Evolutionary conservation across 2,888 invertebrate genomes (phyloP), one percentile per base, ranked within the genome.

Genomic region (Drosophila macrospina): DNA sequence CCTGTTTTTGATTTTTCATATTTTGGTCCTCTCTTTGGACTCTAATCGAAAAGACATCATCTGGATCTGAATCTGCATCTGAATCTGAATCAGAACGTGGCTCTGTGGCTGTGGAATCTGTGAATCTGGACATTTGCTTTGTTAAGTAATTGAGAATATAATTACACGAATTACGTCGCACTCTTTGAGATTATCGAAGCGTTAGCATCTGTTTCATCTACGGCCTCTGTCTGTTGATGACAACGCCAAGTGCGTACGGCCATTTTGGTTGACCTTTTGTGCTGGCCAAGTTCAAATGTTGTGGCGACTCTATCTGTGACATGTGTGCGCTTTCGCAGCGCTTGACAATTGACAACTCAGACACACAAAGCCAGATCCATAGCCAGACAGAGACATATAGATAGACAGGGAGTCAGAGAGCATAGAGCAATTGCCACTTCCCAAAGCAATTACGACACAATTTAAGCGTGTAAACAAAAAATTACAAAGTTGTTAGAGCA

Each of bases 71-170:
- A 44, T 26, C 51, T 13, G 16, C 16, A 45, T 57, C 48, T 50
- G 24, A 61, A 75, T 77, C 67, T 10, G 16, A 26, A 45, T 57
- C 48, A 44, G 24, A 61, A 75, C 79, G 65, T 10, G 37, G 8
- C 37, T 37, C 4, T 15, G 8, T 37, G 45, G 5, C 48, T 60
- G 51, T 52, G 36, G 45, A n/a, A 52, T 16, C 59, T 13, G 30
- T 73, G 24, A n/a, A 51, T 61, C 60, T 47, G 32, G 56, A 76
- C 41, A 55, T 50, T 50, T 47, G 47, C 71, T 75, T 69, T 74
- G 83, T 71, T 71, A 73, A 80, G 86, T 85, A 91, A 90, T 91
- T 88, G 91, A 91, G 91, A 91, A 88, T 89, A 91, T 91, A 91
- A 91, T 91, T 90, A 91, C 89, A 88, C 81, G 89, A 91, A 91